A percentile compares a stretch with the other conserved stretches of the same genome.
Evolutionary conservation across 2,888 invertebrate species (phyloP).

Genomic region (Trichopoda pennipes): DNA sequence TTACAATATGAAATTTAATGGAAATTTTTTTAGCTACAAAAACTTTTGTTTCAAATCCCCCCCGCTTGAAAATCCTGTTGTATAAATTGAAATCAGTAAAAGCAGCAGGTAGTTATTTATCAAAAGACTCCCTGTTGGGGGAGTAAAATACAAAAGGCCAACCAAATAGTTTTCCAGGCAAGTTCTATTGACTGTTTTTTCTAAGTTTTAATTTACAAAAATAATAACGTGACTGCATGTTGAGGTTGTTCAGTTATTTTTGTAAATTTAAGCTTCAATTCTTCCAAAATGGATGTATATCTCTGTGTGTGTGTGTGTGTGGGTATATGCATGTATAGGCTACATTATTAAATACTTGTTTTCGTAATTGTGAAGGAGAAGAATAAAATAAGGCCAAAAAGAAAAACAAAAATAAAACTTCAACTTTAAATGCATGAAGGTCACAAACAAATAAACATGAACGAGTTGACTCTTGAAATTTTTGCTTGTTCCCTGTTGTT

Average conservation of each 20-base stretch:
- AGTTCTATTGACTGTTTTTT: conserved; percentile 1
- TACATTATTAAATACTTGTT: conserved; percentile 36
- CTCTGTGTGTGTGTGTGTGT: not conserved
- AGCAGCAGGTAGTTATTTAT: conserved; percentile 7
- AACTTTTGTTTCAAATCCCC: not conserved
- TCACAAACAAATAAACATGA: conserved; percentile 45
- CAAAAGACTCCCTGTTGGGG: not conserved
- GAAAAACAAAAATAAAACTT: conserved; percentile 37
- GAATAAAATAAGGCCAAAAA: conserved; percentile 14
- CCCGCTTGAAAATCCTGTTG: not conserved
- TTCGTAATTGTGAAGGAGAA: conserved; percentile 24
- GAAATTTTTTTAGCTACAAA: not conserved
- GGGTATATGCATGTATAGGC: not conserved
- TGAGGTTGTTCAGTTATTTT: not conserved
- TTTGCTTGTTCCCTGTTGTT: conserved; percentile 13
- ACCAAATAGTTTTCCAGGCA: not conserved
- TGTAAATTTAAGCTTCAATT: conserved; percentile 5
- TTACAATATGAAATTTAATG: no score
- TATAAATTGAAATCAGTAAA: conserved; percentile 1
- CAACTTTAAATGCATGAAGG: conserved; percentile 59
- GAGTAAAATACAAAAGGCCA: not conserved
- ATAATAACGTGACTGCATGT: conserved; percentile 37
- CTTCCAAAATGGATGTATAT: not conserved
- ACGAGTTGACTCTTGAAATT: conserved; percentile 30
- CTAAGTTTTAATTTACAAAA: conserved; percentile 4